Percentiles rank a stretch among this genome's conserved stretches.
Evolutionary conservation across 2,797 vertebrate genomes (phyloP).

Genomic region (Chelonia mydas): DNA sequence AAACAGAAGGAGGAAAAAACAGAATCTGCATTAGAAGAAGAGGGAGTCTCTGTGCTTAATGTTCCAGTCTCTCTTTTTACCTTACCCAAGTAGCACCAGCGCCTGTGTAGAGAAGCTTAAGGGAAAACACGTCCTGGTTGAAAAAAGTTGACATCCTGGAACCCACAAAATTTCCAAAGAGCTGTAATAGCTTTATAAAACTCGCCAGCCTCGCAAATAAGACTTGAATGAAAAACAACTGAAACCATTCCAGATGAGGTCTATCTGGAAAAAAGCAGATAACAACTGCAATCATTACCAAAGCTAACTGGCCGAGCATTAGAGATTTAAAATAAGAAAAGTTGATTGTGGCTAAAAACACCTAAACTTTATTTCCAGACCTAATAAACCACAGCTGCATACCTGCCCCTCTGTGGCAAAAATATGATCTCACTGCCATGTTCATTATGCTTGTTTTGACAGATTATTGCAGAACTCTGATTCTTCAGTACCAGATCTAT

Average conservation of each 20-base stretch:
- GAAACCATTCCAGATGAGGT: neutral
- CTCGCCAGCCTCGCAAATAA: neutral
- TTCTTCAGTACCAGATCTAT: neutral
- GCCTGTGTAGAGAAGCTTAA: neutral
- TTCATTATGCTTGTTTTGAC: constrained; percentile 10
- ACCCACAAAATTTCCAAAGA: neutral
- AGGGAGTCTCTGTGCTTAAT: neutral
- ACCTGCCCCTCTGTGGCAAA: neutral
- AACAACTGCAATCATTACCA: neutral
- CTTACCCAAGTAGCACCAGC: neutral
- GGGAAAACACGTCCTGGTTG: neutral
- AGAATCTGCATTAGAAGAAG: neutral
- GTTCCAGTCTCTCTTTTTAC: neutral
- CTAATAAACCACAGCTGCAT: neutral
- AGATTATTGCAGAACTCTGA: constrained; percentile 36
- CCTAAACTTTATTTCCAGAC: neutral
- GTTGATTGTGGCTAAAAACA: neutral
- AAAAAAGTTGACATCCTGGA: neutral
- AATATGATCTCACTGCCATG: neutral
- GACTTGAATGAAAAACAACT: neutral
- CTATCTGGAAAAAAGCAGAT: neutral
- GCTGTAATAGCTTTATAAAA: neutral
- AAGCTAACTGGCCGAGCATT: neutral
- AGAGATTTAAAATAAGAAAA: neutral
- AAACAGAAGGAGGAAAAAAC: neutral